Evolutionary conservation across 2,797 vertebrate species (phyloP), one percentile per base, ranked within the genome.

Genomic region (Florisuga fusca): DNA sequence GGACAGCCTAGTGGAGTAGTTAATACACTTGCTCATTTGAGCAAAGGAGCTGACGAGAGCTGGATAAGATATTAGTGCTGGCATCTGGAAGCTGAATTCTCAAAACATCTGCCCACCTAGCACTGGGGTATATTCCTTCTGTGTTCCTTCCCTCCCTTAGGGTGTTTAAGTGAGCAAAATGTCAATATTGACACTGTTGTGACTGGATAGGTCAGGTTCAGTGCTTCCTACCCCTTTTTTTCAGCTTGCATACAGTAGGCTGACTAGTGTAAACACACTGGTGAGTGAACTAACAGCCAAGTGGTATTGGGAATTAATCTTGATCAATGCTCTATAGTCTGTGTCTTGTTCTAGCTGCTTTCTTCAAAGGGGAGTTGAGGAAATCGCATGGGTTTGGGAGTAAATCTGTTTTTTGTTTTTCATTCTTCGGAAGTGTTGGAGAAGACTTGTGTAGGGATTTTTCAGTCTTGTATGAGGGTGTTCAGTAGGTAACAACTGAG

Each of bases 161-260:
- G 4, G 43, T 81, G 87, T 68, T 95, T n/a, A 61, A 87, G 26
- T 36, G 41, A 88, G 71, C 14, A 48, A 4, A 87, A 66, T 79
- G 90, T 91, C 77, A 86, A 69, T 93, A 90, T 94, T 94, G 85
- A 73, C 74, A 87, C 59, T 79, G 55, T 74, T 85, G 41, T 67
- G 89, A 50, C 57, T 67, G 11, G 59, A 41, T 87, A 1, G 7
- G 10, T 72, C 43, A 21, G 66, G 53, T 48, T 57, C 2, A 2
- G 66, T 33, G 29, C 78, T 91, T 79, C 67, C 71, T 88, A 15
- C 27, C 55, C 22, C 48, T 84, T 84, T 41, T 41, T 26, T 84
- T 58, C 58, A 14, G 0, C 43, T n/a, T 18, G 18, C 2, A 1
- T 20, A 43, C 12, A 6, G 53, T 53, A n/a, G 66, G 61, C 54